A percentile compares a stretch with the other conserved stretches of the same genome.
Conservation (phyloP, 2,113 vertebrate species). For the Podiceps cristatus region DNA sequence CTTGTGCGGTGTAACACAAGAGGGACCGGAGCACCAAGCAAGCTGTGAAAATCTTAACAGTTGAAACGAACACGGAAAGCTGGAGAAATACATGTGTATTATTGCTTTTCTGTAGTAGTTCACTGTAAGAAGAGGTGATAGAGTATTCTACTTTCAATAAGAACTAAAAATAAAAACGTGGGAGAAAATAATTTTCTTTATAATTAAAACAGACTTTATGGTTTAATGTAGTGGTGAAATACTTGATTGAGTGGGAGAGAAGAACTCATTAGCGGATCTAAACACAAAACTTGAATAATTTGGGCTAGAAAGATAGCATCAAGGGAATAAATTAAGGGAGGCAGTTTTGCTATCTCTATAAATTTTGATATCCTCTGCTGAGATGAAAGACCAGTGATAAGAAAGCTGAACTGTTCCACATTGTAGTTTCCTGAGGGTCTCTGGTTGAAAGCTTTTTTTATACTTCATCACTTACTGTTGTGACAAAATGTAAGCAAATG, state of each 20-base stretch:
- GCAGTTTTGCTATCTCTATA: constrained; percentile 18
- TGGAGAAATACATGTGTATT: neutral
- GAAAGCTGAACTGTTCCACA: neutral
- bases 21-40: neutral
- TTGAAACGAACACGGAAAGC: neutral
- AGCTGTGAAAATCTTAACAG: neutral
- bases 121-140: neutral
- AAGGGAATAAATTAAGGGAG: constrained; percentile 52
- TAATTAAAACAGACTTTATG: constrained; percentile 36
- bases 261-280: constrained; percentile 32
- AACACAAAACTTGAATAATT: constrained; percentile 37
- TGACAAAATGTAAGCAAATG: neutral
- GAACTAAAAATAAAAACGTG: neutral
- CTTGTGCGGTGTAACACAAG: neutral
- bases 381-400: neutral
- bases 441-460: neutral
- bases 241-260: constrained; percentile 1
- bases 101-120: neutral
- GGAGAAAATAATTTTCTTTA: constrained; percentile 9
- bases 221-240: constrained; percentile 9
- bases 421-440: neutral
- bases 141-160: neutral
- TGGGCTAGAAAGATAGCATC: neutral
- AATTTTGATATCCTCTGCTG: neutral
- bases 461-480: neutral